Evolutionary conservation across 2,888 invertebrate genomes (phyloP).

Genomic region (Himalopsyche tibetana): DNA sequence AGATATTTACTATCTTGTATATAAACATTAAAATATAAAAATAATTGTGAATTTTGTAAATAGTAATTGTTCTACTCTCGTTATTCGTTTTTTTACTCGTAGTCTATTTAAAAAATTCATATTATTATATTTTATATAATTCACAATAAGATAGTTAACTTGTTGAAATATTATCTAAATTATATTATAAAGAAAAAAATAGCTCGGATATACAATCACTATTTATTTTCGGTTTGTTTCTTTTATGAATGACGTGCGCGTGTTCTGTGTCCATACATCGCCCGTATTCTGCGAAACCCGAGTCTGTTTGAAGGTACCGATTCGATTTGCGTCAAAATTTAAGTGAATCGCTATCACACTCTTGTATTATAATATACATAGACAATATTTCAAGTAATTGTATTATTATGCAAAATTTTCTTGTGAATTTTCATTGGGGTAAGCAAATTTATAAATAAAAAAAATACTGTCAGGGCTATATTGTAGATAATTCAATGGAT

Average conservation of each 20-base stretch:
- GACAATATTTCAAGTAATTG: slow-evolving; percentile 40
- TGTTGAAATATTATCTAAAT: slow-evolving; percentile 55
- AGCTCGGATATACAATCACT: slow-evolving; percentile 50
- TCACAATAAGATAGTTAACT: slow-evolving; percentile 44
- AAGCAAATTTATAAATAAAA: slow-evolving; percentile 47
- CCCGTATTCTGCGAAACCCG: slow-evolving; percentile 32
- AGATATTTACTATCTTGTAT: slow-evolving; percentile 15
- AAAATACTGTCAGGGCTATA: slow-evolving; percentile 52
- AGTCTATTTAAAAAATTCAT: slow-evolving; percentile 56
- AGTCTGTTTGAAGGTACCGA: slow-evolving; percentile 43
- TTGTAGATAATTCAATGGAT: slow-evolving; percentile 50
- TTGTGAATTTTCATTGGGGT: slow-evolving; percentile 51
- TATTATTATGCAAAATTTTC: slow-evolving; percentile 33
- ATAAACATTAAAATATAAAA: slow-evolving; percentile 19
- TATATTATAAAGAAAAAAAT: slow-evolving; percentile 50
- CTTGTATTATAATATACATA: slow-evolving; percentile 17
- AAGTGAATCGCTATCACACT: neutral
- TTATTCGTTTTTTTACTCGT: slow-evolving; percentile 60
- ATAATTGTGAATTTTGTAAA: slow-evolving; percentile 59
- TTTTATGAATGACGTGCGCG: slow-evolving; percentile 44
- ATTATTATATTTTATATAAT: slow-evolving; percentile 59
- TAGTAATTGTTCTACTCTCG: slow-evolving; percentile 56
- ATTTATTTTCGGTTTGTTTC: slow-evolving; percentile 31
- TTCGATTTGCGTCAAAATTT: slow-evolving; percentile 29
- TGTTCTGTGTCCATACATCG: slow-evolving; percentile 50